Percentiles rank a stretch among this genome's conserved stretches.
Conservation (phyloP, 2,888 invertebrate species). For the Lymantria dispar region DNA sequence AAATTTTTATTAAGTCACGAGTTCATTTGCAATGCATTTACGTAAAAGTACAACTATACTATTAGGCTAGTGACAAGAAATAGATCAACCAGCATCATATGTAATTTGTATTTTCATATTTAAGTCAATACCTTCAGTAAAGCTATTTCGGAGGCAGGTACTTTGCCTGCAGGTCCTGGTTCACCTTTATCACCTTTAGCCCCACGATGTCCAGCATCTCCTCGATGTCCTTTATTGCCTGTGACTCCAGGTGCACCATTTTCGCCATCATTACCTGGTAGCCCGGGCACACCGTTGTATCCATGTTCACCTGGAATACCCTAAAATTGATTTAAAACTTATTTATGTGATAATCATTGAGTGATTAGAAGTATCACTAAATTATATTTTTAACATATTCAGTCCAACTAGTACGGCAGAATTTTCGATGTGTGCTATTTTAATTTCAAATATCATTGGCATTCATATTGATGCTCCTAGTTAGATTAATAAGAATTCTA, state of each 20-base stretch:
- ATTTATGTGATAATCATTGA: not conserved
- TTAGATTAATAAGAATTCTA: no score
- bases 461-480: no score
- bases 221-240: slow-evolving; percentile 23
- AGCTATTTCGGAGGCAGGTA: slow-evolving; percentile 36
- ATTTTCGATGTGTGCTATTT: no score
- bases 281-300: slow-evolving; percentile 11
- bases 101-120: not conserved
- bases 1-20: no score
- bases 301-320: slow-evolving; percentile 36
- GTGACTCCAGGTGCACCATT: not conserved
- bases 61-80: not conserved
- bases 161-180: slow-evolving; percentile 24
- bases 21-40: no score
- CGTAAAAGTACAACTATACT: no score
- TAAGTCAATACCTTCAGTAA: slow-evolving; percentile 30
- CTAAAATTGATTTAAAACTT: slow-evolving; percentile 13
- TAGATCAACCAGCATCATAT: not conserved
- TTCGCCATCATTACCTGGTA: slow-evolving; percentile 19
- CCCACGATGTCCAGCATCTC: slow-evolving; percentile 8
- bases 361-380: no score
- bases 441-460: no score
- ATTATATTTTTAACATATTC: no score
- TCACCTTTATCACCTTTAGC: slow-evolving; percentile 14
- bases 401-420: no score